phyloP scores from a whole-genome alignment of 2,797 vertebrate genomes.

The Spheniscus humboldti region DNA sequence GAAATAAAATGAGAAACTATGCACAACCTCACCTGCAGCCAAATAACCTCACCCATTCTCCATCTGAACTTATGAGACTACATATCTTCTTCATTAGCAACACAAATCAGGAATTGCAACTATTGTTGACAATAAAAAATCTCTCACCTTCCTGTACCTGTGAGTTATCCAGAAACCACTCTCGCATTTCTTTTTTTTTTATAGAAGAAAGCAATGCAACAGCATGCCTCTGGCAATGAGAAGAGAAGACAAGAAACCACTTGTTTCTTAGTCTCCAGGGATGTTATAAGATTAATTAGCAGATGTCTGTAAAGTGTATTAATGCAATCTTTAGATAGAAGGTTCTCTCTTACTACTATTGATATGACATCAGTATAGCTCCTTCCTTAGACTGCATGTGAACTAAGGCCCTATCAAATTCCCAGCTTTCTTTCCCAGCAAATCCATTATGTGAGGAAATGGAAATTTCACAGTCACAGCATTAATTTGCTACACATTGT shows the following conservation, averaged over 20 bases:
- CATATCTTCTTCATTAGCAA: neutral
- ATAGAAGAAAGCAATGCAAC: neutral
- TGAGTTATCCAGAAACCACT: neutral
- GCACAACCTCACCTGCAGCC: neutral
- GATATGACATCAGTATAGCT: neutral
- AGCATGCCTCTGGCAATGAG: neutral
- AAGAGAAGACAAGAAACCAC: neutral
- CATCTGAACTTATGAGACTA: neutral
- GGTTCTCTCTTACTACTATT: neutral
- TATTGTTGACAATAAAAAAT: neutral
- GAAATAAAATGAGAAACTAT: neutral
- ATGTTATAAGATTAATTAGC: neutral
- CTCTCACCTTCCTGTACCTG: neutral
- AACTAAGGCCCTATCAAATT: neutral
- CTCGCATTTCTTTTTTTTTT: neutral
- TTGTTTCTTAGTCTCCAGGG: neutral
- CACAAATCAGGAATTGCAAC: neutral
- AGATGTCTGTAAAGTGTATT: neutral
- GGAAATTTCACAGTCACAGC: conserved; percentile 23
- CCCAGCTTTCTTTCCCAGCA: neutral
- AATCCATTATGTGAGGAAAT: neutral
- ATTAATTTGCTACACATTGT: neutral
- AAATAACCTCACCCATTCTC: neutral
- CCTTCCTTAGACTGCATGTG: neutral
- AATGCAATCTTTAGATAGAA: neutral